These are phyloP conservation scores for Henricia sp. DNA, from an alignment of 53 echinoderm and acorn worm species.

Conservation along the genomic window DNA sequence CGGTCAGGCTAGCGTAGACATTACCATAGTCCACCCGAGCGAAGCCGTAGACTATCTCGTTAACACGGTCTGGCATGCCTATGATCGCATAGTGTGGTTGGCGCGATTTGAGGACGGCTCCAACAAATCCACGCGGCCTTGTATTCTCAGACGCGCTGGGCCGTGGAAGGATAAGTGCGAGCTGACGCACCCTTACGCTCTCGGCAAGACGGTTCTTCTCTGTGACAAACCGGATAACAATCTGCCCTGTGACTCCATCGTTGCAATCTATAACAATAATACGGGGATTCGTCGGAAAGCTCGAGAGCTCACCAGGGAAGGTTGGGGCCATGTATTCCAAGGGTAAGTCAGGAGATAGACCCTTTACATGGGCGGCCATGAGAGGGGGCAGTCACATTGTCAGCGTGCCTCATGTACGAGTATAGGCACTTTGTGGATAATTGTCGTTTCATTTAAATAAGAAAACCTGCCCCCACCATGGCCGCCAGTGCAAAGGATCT, in stretches of 20 bases:
- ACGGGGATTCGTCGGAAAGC: background rate
- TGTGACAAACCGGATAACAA: conserved; percentile 45
- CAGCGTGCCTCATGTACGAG: too few species aligned
- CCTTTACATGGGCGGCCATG: too few species aligned
- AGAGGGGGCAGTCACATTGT: too few species aligned
- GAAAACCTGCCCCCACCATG: too few species aligned
- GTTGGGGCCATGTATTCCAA: background rate
- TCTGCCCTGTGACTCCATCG: conserved; percentile 48
- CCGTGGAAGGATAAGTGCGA: conserved; percentile 47
- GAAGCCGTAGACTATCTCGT: conserved; percentile 65
- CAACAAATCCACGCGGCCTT: conserved; percentile 8
- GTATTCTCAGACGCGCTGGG: conserved; percentile 22
- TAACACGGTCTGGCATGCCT: conserved; percentile 16
- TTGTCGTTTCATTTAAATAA: too few species aligned
- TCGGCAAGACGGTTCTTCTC: conserved; percentile 57
- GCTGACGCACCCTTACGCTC: conserved; percentile 58
- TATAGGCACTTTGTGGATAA: too few species aligned
- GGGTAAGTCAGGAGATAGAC: conserved; percentile 15
- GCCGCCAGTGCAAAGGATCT: too few species aligned
- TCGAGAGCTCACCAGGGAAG: background rate
- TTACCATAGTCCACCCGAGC: conserved; percentile 72
- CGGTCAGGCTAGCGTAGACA: conserved; percentile 50
- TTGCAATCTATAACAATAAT: conserved; percentile 9
- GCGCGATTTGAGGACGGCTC: background rate
- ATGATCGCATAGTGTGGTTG: conserved; percentile 23